Percentiles rank a stretch among this genome's conserved stretches.
These are phyloP conservation scores for Urophycis tenuis DNA, from an alignment of 2,797 vertebrate species.

Conservation along the genomic window DNA sequence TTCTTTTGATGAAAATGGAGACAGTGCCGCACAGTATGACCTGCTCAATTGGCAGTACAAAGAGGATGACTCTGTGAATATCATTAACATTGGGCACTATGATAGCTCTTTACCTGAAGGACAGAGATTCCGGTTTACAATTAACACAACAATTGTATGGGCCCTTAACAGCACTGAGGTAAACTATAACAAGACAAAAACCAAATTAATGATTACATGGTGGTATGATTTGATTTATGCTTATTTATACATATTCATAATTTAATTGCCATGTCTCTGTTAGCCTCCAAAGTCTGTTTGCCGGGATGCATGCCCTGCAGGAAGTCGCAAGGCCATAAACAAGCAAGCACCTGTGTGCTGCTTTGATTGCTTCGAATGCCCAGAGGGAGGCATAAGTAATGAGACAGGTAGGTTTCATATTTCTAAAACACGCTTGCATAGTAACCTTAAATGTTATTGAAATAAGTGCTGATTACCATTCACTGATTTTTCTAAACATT, in stretches of 20 bases:
- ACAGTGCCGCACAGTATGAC: constrained; percentile 55
- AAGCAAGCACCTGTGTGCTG: constrained; percentile 60
- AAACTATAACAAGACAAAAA: constrained; percentile 6
- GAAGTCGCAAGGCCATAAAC: constrained; percentile 56
- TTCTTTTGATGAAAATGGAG: constrained; percentile 62
- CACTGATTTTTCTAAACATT: not conserved
- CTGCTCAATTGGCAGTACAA: constrained; percentile 65
- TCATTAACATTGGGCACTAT: constrained; percentile 58
- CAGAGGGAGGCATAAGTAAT: constrained; percentile 62
- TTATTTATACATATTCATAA: not conserved
- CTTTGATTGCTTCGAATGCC: constrained; percentile 63
- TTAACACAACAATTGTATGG: constrained; percentile 49
- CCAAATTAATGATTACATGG: not conserved
- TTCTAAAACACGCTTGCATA: not conserved
- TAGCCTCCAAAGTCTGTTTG: constrained; percentile 62
- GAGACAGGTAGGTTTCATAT: constrained; percentile 48
- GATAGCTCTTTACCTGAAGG: constrained; percentile 50
- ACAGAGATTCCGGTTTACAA: constrained; percentile 42
- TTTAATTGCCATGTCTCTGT: not conserved
- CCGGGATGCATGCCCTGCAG: constrained; percentile 54
- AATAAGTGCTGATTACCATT: not conserved
- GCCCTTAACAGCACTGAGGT: constrained; percentile 48
- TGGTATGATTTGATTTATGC: not conserved
- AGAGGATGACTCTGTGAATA: constrained; percentile 49
- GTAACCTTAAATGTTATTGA: not conserved